These are phyloP conservation scores for Takifugu flavidus DNA, from an alignment of 2,113 vertebrate species.

Conservation along the genomic window DNA sequence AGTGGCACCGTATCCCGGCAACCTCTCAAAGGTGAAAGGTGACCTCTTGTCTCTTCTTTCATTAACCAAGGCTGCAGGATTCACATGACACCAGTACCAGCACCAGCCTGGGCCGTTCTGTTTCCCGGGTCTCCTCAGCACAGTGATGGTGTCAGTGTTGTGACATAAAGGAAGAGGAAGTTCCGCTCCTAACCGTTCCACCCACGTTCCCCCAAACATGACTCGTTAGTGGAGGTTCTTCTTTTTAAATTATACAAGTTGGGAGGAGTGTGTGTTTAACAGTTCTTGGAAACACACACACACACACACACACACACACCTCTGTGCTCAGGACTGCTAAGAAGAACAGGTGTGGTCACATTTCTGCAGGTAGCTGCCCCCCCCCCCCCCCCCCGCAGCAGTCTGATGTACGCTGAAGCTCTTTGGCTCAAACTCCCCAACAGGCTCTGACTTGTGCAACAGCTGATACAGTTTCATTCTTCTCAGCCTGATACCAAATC, in stretches of 20 bases:
- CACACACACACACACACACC: too few species aligned
- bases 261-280: neutral
- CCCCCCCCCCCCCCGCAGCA: neutral
- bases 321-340: constrained; percentile 25
- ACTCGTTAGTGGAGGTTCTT: constrained; percentile 25
- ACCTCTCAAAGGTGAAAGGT: constrained; percentile 8
- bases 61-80: neutral
- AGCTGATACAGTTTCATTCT: too few species aligned
- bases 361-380: constrained; percentile 20
- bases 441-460: constrained; percentile 29
- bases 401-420: constrained; percentile 1
- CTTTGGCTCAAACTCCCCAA: neutral
- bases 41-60: neutral
- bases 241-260: constrained; percentile 7
- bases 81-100: neutral
- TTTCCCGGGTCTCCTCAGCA: neutral
- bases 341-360: constrained; percentile 48
- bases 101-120: constrained; percentile 12
- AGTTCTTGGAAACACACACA: neutral
- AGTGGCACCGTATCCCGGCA: neutral
- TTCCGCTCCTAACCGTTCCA: neutral
- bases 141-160: neutral
- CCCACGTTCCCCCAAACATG: constrained; percentile 16
- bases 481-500: too few species aligned
- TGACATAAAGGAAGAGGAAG: constrained; percentile 4